Evolutionary conservation across 2,797 vertebrate genomes (phyloP), one percentile per base, ranked within the genome.

Genomic region (Chrysolophus pictus): DNA sequence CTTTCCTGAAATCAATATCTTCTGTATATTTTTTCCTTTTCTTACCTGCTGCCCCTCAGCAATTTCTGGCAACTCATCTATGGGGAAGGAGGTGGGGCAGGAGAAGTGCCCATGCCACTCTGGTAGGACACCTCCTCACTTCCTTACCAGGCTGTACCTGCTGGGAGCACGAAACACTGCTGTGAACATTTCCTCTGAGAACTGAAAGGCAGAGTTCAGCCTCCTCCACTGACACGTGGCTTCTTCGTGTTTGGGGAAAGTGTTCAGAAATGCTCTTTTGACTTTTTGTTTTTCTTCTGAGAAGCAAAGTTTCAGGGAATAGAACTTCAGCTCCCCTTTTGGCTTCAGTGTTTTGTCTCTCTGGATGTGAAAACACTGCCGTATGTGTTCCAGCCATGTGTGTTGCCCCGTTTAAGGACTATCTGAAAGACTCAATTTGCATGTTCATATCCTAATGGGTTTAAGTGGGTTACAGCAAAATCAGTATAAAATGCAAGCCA

Each of bases 1-100:
- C 74, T 84, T 95, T 90, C 80, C 93, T 92, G 93, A 93, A 93
- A 92, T 92, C 77, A 92, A 29, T 91, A 84, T 92, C 74, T 90
- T 46, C 69, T 68, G 31, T 73, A 65, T 42, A 53, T 29, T 82
- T 88, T 68, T 68, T 62, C 49, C 44, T 87, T 70, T 82, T 91
- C 83, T 82, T 71, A 69, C 88, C 68, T 63, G 41, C 71, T 79
- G 73, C 23, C 37, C 21, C 68, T 74, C 67, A 74, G 44, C 77
- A 81, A 14, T 87, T 84, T 74, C 63, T 62, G 29, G 11, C 31
- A 90, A 89, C 41, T 23, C 67, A 58, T 21, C 26, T 2, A 0
- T 28, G 33, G 41, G 71, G 91, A 65, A 63, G 70, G n/a, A 8
- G 37, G 41, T 0, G 0, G 26, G 53, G 65, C 47, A 84, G 79